Evolutionary conservation across 2,113 vertebrate species (phyloP).

Genomic region (Microtus pennsylvanicus): DNA sequence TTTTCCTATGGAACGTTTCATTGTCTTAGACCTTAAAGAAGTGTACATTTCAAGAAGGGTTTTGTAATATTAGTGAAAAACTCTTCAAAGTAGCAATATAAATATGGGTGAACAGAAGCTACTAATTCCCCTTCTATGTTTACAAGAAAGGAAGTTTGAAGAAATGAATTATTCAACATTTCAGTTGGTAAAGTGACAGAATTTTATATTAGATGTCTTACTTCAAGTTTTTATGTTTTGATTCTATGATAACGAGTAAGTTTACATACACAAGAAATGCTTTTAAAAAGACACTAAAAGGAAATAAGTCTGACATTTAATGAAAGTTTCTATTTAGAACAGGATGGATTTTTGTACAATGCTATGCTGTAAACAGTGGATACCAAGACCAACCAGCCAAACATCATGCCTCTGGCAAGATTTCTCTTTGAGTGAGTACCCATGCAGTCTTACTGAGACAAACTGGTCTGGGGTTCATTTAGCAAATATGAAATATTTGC

Average conservation of each 20-base stretch:
- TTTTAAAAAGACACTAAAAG: background rate
- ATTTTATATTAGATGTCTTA: background rate
- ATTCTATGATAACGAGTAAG: background rate
- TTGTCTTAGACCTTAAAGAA: slow-evolving; percentile 42
- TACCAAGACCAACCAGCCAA: background rate
- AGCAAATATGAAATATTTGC: background rate
- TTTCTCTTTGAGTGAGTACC: background rate
- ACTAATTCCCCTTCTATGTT: slow-evolving; percentile 5
- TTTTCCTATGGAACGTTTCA: slow-evolving; percentile 10
- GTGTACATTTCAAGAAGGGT: background rate
- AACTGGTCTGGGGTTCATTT: background rate
- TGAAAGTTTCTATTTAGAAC: background rate
- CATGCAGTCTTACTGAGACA: background rate
- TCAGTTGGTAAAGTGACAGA: background rate
- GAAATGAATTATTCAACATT: slow-evolving; percentile 1
- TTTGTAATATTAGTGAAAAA: slow-evolving; percentile 24
- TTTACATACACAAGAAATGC: background rate
- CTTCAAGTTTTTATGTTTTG: background rate
- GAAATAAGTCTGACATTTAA: background rate
- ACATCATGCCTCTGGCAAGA: background rate
- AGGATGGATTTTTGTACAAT: background rate
- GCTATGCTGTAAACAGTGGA: background rate
- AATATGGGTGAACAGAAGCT: background rate
- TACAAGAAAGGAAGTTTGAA: background rate
- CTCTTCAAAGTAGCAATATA: slow-evolving; percentile 17